These are phyloP conservation scores for Lasioglossum oenotherae DNA, from an alignment of 2,888 invertebrate genomes.

Conservation along the genomic window DNA sequence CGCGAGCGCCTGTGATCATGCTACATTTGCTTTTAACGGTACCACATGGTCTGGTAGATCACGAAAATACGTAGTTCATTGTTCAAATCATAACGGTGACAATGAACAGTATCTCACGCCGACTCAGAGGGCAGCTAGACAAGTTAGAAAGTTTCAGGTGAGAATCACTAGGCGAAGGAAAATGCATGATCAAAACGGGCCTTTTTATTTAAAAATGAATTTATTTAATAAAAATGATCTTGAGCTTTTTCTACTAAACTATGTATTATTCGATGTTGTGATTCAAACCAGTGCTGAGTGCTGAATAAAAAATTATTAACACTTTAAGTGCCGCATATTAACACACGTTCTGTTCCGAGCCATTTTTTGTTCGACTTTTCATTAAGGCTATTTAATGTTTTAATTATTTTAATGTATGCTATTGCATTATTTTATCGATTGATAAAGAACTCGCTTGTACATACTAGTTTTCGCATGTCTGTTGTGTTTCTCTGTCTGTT, in stretches of 20 bases:
- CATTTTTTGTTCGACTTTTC: neutral
- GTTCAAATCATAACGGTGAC: slow-evolving; percentile 91
- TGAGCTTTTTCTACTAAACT: neutral
- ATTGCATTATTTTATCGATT: neutral
- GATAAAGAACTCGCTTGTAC: neutral
- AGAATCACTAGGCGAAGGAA: slow-evolving; percentile 10
- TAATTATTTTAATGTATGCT: neutral
- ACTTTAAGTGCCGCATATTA: neutral
- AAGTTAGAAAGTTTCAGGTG: slow-evolving; percentile 89
- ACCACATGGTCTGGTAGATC: slow-evolving; percentile 86
- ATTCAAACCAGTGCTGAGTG: neutral
- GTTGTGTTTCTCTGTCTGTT: neutral
- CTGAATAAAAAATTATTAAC: neutral
- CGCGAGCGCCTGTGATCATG: slow-evolving; percentile 92
- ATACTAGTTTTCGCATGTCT: neutral
- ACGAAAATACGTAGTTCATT: slow-evolving; percentile 92
- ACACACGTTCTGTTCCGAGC: neutral
- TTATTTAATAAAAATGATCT: neutral
- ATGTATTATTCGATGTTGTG: neutral
- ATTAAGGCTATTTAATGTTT: neutral
- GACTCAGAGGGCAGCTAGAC: slow-evolving; percentile 93
- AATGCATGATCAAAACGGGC: neutral
- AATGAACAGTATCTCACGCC: slow-evolving; percentile 95
- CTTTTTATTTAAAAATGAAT: neutral
- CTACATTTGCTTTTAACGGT: slow-evolving; percentile 90